Evolutionary conservation across 2,797 vertebrate genomes (phyloP).

Genomic region (Sebastes melanostomus): DNA sequence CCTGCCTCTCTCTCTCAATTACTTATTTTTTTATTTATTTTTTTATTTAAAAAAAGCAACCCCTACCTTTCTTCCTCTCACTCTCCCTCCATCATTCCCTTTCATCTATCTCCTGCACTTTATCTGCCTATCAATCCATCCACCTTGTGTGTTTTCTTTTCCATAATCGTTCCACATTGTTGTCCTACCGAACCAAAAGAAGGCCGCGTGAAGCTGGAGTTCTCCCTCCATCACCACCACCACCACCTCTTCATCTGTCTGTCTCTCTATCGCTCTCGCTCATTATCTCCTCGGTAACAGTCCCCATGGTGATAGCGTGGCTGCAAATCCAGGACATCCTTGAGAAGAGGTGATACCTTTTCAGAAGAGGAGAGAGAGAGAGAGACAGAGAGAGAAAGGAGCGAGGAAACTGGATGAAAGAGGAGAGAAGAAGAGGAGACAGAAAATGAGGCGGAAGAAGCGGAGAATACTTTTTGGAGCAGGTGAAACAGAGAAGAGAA

Average conservation of each 20-base stretch:
- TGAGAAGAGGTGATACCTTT: slow-evolving; percentile 69
- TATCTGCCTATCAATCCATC: neutral
- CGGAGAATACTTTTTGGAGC: slow-evolving; percentile 12
- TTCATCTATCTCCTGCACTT: slow-evolving; percentile 17
- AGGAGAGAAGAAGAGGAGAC: neutral
- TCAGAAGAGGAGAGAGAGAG: slow-evolving; percentile 38
- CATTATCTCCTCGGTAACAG: slow-evolving; percentile 78
- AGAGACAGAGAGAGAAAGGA: slow-evolving; percentile 11
- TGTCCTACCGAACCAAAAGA: slow-evolving; percentile 15
- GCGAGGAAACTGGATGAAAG: slow-evolving; percentile 52
- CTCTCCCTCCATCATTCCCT: slow-evolving; percentile 1
- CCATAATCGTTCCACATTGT: neutral
- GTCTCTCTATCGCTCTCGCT: slow-evolving; percentile 36
- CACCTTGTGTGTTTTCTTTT: neutral
- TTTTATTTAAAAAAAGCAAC: neutral
- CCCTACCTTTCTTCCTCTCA: neutral
- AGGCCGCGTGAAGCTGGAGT: slow-evolving; percentile 12
- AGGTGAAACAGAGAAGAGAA: neutral
- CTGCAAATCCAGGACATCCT: slow-evolving; percentile 82
- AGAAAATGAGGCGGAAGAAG: slow-evolving; percentile 5
- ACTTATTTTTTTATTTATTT: neutral
- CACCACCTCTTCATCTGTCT: slow-evolving; percentile 21
- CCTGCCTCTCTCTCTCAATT: slow-evolving; percentile 29
- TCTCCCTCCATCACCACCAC: neutral
- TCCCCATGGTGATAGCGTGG: slow-evolving; percentile 79